These are phyloP conservation scores for Crocodylus rhombifer DNA, from an alignment of 2,797 vertebrate species.

Conservation along the genomic window DNA sequence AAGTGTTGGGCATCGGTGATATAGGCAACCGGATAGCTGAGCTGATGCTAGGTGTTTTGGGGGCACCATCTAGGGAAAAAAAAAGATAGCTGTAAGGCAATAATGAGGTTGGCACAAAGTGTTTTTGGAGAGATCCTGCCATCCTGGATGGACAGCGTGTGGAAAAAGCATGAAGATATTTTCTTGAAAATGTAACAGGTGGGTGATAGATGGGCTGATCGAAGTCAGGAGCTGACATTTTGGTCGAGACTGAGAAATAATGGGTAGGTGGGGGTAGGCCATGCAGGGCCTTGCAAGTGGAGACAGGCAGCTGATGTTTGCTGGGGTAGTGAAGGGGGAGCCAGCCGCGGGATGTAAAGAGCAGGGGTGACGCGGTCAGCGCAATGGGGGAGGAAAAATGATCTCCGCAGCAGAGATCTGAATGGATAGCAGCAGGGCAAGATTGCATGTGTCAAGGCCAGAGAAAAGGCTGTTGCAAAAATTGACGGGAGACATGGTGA, in stretches of 20 bases:
- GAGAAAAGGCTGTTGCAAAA: neutral
- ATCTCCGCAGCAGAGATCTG: neutral
- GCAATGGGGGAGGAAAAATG: neutral
- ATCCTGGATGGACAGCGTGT: neutral
- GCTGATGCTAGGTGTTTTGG: neutral
- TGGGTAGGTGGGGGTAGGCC: neutral
- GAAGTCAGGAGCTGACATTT: neutral
- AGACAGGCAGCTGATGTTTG: neutral
- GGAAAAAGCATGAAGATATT: neutral
- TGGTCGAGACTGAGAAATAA: neutral
- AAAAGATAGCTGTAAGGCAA: no score
- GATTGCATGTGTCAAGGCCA: neutral
- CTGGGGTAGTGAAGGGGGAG: neutral
- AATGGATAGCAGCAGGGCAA: neutral
- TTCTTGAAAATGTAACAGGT: neutral
- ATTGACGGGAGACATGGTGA: conserved; percentile 16
- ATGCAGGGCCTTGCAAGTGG: neutral
- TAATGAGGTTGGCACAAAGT: no score
- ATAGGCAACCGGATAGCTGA: no score
- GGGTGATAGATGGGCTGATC: neutral
- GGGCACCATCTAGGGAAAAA: neutral
- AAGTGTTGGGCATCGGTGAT: no score
- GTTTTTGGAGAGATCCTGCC: no score
- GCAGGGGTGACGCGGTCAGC: neutral
- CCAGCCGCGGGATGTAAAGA: neutral